Base-by-base conservation (phyloP, 2,888 invertebrate genomes). In the Sepiola atlantica region DNA sequence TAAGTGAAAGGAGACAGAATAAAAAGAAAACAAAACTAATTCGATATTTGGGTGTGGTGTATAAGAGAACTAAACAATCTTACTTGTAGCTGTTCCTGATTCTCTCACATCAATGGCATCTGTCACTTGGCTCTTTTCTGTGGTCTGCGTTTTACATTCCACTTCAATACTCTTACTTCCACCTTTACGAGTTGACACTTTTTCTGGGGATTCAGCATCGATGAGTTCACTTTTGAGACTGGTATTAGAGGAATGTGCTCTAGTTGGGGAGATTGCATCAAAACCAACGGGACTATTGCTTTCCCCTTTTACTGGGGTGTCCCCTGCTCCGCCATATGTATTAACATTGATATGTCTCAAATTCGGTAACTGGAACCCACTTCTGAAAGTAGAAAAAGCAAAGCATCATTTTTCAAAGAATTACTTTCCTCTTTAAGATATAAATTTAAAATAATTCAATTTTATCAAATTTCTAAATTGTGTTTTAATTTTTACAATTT, bases 231-330 rank as follows among this genome's bases (percentile, higher is more conserved):
- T 97, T 95, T 96, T 96, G 57, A 97, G 95, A 95, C 97, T 97
- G 57, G 96, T 95, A 94, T 96, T 97, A 18, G 96, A 96, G 95
- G 97, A 97, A 20, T 96, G 96, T 16, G 96, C 96, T 94, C 97
- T 96, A 90, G 96, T 96, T 10, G 97, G 97, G 8, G 97, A 96
- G 94, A 96, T 96, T 93, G 96, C 96, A 94, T 96, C 97, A 95
- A 96, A 96, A 94, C 97, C 97, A 55, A 54, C 97, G 0, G 96
- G 96, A 97, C 94, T 98, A 45, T 45, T 45, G 97, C 95, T 98
- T 97, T 94, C 98, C 97, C 94, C 98, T 98, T 57, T 98, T 91
- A 97, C 95, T 96, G 98, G 98, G 94, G 98, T 98, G 35, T 98
- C 98, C 20, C 96, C 96, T 45, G 96, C 96, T 55, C 95, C 95